Evolutionary conservation across 1,140 invertebrate species (phyloP), one percentile per base, ranked within the genome.

Genomic region (Drosophila bipectinata): DNA sequence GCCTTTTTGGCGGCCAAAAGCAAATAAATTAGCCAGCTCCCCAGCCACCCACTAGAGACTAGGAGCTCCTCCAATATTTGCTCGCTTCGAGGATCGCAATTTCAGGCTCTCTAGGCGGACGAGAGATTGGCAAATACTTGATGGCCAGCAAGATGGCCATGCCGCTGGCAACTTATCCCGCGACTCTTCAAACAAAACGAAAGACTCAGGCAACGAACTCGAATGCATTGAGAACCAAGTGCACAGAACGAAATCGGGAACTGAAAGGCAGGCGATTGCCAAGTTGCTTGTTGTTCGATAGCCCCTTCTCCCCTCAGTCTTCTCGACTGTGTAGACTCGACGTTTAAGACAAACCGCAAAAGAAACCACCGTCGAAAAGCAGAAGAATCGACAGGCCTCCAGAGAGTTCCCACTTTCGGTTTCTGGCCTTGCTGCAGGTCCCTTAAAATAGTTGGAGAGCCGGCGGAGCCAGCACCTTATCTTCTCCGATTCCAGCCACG

Each of bases 161-260:
- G 51, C 9, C 48, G 48, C 53, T 47, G 71, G 48, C 54, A 54
- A 54, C 72, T 49, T 15, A n/a, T 15, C 14, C 15, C 41, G 41
- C 24, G 44, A 39, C 48, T 26, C 44, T 28, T 30, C 52, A 41
- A 68, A 69, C 62, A 69, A 10, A 69, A 85, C 73, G 83, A 85
- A 85, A 58, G 82, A 88, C 83, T 83, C 77, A n/a, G 72, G 58
- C 79, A 83, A 88, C 79, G 83, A 88, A 87, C 83, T 87, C 68
- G 62, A 26, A 47, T 64, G 78, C 78, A 69, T 81, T 81, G 55
- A 81, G 60, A 62, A 83, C 76, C 68, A 76, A 88, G 78, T 82
- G 82, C 66, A 69, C 62, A 47, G 60, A 69, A 47, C 58, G 67
- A 55, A 73, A 69, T 71, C 15, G 8, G 10, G 34, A 41, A 41